phyloP scores from a whole-genome alignment of 1,140 invertebrate genomes.

The Diorhabda elongata region DNA sequence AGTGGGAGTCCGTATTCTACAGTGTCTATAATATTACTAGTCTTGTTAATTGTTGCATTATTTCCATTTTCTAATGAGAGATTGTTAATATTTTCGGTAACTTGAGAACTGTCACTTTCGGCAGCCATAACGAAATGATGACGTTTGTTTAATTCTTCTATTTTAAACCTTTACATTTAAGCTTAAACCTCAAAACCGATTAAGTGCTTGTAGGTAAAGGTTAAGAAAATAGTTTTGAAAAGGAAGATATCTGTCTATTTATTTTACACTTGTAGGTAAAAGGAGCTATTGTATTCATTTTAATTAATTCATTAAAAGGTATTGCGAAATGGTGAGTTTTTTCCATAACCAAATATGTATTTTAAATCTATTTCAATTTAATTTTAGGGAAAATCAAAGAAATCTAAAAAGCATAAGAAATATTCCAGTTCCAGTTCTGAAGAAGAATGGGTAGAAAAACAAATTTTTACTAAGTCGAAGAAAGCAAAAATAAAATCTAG shows the following conservation, averaged over 20 bases:
- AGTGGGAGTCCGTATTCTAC: conserved; percentile 57
- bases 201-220: too few relatives aligned
- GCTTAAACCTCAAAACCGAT: too few relatives aligned
- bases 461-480: background rate
- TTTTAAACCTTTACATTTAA: too few relatives aligned
- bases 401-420: background rate
- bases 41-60: background rate
- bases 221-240: too few relatives aligned
- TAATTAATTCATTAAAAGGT: too few relatives aligned
- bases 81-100: conserved; percentile 30
- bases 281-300: too few relatives aligned
- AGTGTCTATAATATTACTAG: conserved; percentile 10
- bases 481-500: conserved; percentile 1
- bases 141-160: background rate
- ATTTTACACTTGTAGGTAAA: too few relatives aligned
- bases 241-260: too few relatives aligned
- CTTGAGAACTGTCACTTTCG: conserved; percentile 31
- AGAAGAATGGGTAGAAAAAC: conserved; percentile 30
- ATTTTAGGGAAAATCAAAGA: conserved; percentile 6
- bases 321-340: too few relatives aligned
- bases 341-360: too few relatives aligned
- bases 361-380: background rate
- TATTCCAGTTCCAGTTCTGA: conserved; percentile 18
- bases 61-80: conserved; percentile 25
- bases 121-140: conserved; percentile 30